Evolutionary conservation across 2,797 vertebrate species (phyloP).

Genomic region (Spinus pinus): DNA sequence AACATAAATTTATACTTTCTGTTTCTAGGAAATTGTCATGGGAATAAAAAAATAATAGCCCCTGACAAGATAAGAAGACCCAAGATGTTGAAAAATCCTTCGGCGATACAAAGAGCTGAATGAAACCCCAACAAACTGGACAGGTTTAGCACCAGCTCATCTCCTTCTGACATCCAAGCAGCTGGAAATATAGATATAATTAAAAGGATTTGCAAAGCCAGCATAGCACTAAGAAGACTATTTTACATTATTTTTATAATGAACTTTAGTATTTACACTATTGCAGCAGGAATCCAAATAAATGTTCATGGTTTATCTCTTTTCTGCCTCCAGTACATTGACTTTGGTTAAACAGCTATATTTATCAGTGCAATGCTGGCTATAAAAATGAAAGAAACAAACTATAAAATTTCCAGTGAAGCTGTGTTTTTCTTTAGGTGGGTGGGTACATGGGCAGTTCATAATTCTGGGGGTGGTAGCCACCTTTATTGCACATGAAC

Average conservation of each 20-base stretch:
- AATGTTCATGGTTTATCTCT: constrained; percentile 43
- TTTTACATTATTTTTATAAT: constrained; percentile 47
- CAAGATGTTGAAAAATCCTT: background rate
- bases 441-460: background rate
- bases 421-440: background rate
- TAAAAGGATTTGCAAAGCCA: constrained; percentile 61
- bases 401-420: background rate
- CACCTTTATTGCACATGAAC: background rate
- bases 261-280: constrained; percentile 22
- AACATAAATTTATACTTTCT: background rate
- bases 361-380: constrained; percentile 59
- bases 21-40: background rate
- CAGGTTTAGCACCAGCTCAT: constrained; percentile 24
- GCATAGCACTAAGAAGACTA: background rate
- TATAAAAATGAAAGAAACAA: constrained; percentile 49
- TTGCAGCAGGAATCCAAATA: constrained; percentile 60
- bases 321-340: constrained; percentile 46
- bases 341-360: constrained; percentile 60
- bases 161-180: constrained; percentile 41
- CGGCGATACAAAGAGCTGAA: background rate
- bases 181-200: constrained; percentile 65
- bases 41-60: background rate
- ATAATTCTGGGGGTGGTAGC: background rate
- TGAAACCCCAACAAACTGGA: background rate
- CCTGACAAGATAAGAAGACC: background rate